A percentile compares a stretch with the other conserved stretches of the same genome.
These are phyloP conservation scores for Pararge aegeria DNA, from an alignment of 1,140 invertebrate genomes.

Conservation along the genomic window DNA sequence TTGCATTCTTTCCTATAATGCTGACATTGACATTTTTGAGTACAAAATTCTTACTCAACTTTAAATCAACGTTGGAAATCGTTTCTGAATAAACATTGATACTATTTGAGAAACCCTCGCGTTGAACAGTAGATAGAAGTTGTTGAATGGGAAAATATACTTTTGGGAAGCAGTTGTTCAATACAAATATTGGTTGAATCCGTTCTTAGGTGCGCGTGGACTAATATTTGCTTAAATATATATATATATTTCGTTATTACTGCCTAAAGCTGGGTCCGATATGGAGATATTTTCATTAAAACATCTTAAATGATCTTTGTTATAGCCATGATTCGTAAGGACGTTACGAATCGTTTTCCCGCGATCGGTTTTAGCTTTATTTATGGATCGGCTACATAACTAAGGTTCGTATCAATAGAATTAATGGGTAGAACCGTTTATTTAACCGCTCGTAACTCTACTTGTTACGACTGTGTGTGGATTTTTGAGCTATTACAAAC, in stretches of 20 bases:
- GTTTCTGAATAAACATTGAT: conserved; percentile 48
- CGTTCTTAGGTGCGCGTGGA: conserved; percentile 62
- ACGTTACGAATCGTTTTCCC: conserved; percentile 37
- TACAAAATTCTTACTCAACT: background rate
- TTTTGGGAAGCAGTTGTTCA: conserved; percentile 69
- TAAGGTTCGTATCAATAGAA: conserved; percentile 49
- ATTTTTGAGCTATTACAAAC: conserved; percentile 48
- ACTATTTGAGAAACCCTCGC: conserved; percentile 43
- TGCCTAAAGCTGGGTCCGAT: conserved; percentile 29
- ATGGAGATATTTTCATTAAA: background rate
- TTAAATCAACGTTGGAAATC: conserved; percentile 27
- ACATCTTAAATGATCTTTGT: conserved; percentile 24
- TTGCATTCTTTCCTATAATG: no score
- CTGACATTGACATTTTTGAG: background rate
- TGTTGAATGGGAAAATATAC: conserved; percentile 75
- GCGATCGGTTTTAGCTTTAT: conserved; percentile 59
- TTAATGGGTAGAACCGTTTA: conserved; percentile 63
- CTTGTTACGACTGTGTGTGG: conserved; percentile 54
- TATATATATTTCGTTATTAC: conserved; percentile 67
- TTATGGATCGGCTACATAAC: conserved; percentile 61
- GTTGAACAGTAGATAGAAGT: conserved; percentile 61
- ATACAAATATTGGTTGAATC: conserved; percentile 74
- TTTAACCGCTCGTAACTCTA: conserved; percentile 72
- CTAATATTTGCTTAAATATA: conserved; percentile 66
- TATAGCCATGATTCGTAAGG: conserved; percentile 34